Conservation (phyloP, 2,113 vertebrate species). For the Gallinago jamesoni region DNA sequence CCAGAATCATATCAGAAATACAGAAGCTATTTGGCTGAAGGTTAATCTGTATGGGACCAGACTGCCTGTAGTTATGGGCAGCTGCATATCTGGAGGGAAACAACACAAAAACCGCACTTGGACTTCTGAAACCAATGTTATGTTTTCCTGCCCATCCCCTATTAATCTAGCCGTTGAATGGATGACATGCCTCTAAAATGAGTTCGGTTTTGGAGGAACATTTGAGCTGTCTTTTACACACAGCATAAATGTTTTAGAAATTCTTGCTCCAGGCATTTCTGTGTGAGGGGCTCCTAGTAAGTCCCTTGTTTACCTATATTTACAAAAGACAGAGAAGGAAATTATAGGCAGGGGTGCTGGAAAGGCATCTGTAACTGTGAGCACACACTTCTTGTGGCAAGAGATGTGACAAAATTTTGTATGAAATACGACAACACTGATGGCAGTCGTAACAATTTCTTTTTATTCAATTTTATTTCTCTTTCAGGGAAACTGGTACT, state of each 20-base stretch:
- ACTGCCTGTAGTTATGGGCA: not conserved
- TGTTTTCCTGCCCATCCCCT: not conserved
- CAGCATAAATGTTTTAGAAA: not conserved
- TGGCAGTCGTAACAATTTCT: not conserved
- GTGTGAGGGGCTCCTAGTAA: rapidly evolving
- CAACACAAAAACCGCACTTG: not conserved
- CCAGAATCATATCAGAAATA: not conserved
- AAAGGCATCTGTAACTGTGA: not conserved
- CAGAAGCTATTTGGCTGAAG: constrained; percentile 14
- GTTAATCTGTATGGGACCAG: not conserved
- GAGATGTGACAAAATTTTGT: not conserved
- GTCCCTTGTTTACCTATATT: not conserved
- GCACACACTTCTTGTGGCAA: not conserved
- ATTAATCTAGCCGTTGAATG: not conserved
- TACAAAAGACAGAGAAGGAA: not conserved
- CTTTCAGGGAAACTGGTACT: not conserved
- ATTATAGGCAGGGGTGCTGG: not conserved
- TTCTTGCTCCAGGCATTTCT: not conserved
- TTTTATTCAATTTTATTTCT: not conserved
- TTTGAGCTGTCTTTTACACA: not conserved
- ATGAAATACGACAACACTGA: not conserved
- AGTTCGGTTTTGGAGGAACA: not conserved
- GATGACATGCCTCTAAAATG: not conserved
- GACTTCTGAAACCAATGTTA: not conserved
- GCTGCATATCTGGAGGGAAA: not conserved